Conservation (phyloP, 1,140 invertebrate species). For the Drosophila rhopaloa region DNA sequence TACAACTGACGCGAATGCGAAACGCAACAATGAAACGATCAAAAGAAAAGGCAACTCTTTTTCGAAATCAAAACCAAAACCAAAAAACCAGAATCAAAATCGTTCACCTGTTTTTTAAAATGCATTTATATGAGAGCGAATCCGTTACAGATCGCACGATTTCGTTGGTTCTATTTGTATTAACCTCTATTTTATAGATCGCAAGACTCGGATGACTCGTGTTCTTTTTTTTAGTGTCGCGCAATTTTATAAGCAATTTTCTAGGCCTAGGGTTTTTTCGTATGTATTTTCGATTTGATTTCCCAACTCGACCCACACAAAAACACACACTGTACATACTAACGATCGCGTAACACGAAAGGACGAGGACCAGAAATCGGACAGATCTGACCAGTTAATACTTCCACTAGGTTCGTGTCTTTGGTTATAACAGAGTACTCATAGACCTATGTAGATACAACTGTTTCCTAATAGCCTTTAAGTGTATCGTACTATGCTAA, state of each 20-base stretch:
- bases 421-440: conserved; percentile 62
- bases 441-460: conserved; percentile 83
- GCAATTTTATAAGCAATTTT: conserved; percentile 82
- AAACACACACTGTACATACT: conserved; percentile 65
- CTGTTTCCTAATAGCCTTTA: conserved; percentile 80
- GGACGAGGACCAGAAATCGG: conserved; percentile 23
- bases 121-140: conserved; percentile 64
- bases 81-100: conserved; percentile 55
- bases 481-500: conserved; percentile 70
- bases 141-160: conserved; percentile 7
- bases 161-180: conserved; percentile 59
- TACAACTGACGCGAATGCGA: conserved; percentile 55
- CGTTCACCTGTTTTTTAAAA: conserved; percentile 74
- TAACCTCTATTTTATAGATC: conserved; percentile 57
- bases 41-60: conserved; percentile 50
- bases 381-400: conserved; percentile 40
- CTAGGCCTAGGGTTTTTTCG: conserved; percentile 73
- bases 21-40: conserved; percentile 68
- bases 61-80: conserved; percentile 49
- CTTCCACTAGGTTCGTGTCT: conserved; percentile 45
- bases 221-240: conserved; percentile 38
- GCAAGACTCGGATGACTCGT: conserved; percentile 35
- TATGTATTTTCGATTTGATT: conserved; percentile 64
- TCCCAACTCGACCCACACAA: conserved; percentile 28
- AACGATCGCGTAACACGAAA: conserved; percentile 21